phyloP scores from a whole-genome alignment of 1,140 invertebrate species.

The Rhyacophila brunnea region DNA sequence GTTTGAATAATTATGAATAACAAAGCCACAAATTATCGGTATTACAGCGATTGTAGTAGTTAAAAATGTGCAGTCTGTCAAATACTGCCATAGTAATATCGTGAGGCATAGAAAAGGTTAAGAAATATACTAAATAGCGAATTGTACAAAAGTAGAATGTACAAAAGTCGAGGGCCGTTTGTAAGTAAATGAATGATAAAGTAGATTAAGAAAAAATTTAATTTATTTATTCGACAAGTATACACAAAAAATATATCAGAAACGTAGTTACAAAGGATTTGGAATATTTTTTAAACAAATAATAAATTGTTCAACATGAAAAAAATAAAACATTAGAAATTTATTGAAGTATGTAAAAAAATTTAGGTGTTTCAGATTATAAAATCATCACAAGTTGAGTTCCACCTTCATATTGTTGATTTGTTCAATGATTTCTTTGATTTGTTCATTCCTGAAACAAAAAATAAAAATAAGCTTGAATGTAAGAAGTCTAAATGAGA shows the following conservation, averaged over 20 bases:
- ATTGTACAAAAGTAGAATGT: too few species aligned
- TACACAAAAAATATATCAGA: not conserved
- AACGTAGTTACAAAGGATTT: not conserved
- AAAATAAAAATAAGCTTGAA: constrained; percentile 10
- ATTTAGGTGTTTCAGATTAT: not conserved
- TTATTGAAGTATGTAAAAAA: not conserved
- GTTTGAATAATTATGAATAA: too few species aligned
- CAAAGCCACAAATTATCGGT: too few species aligned
- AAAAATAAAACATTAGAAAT: not conserved
- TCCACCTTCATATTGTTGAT: constrained; percentile 35
- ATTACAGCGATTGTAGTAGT: too few species aligned
- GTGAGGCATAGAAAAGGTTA: too few species aligned
- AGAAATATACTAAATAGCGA: too few species aligned
- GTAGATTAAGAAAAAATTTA: not conserved
- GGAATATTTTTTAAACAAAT: not conserved
- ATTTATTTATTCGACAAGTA: not conserved
- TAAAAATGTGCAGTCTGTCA: not conserved
- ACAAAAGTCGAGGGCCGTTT: too few species aligned
- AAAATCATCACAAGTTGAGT: constrained; percentile 10
- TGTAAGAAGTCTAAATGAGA: not conserved
- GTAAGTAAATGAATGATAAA: not conserved
- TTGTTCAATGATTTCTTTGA: constrained; percentile 41
- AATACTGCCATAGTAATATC: not conserved
- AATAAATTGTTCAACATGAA: not conserved
- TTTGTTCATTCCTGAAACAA: constrained; percentile 40